Percentiles rank a stretch among this genome's conserved stretches.
These are phyloP conservation scores for Orchestia grillus DNA, from an alignment of 1,140 invertebrate species.

Conservation along the genomic window DNA sequence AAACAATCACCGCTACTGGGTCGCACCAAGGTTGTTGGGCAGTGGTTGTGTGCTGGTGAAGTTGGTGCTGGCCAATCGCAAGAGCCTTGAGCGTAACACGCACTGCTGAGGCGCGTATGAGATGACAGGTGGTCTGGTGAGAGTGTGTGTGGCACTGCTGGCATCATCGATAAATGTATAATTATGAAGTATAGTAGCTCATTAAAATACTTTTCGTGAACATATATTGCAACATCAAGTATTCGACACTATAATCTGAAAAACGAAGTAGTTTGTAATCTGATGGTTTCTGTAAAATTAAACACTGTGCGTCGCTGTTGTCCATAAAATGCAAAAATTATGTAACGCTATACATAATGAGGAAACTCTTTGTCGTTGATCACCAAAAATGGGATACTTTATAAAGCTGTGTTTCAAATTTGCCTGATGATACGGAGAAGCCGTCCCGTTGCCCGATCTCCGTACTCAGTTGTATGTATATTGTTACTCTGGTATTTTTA, in stretches of 20 bases:
- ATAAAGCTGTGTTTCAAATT: background rate
- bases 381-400: background rate
- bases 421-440: background rate
- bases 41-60: background rate
- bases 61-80: too few relatives aligned
- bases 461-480: slow-evolving; percentile 20
- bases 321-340: background rate
- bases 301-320: background rate
- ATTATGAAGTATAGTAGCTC: background rate
- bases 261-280: background rate
- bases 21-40: background rate
- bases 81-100: too few relatives aligned
- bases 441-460: slow-evolving; percentile 33
- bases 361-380: background rate
- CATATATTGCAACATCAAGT: background rate
- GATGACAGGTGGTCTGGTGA: too few relatives aligned
- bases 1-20: background rate
- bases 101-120: too few relatives aligned
- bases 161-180: background rate
- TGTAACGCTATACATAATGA: background rate
- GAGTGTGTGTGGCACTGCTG: background rate
- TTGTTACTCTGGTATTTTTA: background rate
- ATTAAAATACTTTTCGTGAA: background rate
- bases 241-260: background rate
- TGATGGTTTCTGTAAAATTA: background rate